Base-by-base conservation (phyloP, 2,888 invertebrate species). In the Ecdyonurus torrentis region DNA sequence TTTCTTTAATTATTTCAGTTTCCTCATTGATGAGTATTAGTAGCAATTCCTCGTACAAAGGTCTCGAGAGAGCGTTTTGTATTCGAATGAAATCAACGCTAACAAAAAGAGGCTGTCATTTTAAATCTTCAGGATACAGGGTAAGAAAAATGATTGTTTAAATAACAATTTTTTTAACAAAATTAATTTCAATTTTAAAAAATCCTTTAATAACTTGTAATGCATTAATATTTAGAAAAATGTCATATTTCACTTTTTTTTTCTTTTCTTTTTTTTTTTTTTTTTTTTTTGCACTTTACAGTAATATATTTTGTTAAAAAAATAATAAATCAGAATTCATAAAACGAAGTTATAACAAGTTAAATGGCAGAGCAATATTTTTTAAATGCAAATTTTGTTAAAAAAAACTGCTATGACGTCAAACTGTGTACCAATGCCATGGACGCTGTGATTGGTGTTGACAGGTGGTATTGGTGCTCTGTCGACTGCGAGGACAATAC, bases 81-180 rank as follows among this genome's bases (percentile, higher is more conserved):
- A 82, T 97, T 60, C 83, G 97, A 68, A 97, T 97, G 96, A 97
- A 97, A 75, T 97, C 97, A 63, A 97, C 97, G 0, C 80, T 97
- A 66, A 96, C 97, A 61, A 97, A 97, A 78, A 81, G 97, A 71
- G 97, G 97, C 65, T 97, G 96, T 74, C 94, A 95, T 76, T 94
- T 94, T 77, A 95, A 95, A 76, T 93, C 93, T 52, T 94, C 93
- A 67, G 94, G 94, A 75, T 94, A 93, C 76, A 83, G 94, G 83
- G 94, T 94, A 81, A 85, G 88, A 77, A 23, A 61, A 15, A n/a
- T n/a, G 23, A 52, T 23, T 15, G 19, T n/a, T 24, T 24, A 37
- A 20, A 22, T 19, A 60, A 1, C 37, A n/a, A n/a, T n/a, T n/a
- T n/a, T n/a, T n/a, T n/a, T n/a, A n/a, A n/a, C n/a, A n/a, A n/a